Base-by-base conservation (phyloP, 2,113 vertebrate genomes). In the Oncorhynchus tshawytscha region DNA sequence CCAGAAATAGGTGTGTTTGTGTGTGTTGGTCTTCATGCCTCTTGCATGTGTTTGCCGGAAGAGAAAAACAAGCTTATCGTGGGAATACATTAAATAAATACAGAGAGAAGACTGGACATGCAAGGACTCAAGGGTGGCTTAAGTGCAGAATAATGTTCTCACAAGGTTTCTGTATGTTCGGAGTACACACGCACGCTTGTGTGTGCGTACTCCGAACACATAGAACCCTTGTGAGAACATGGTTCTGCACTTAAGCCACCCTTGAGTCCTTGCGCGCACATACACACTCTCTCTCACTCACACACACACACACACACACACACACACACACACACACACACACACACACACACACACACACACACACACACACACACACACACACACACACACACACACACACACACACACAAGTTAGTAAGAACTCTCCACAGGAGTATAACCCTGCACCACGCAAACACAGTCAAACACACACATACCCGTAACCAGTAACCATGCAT, bases 61-160 rank as follows among this genome's bases (percentile, higher is more conserved):
- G 24, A 45, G 39, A 12, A 45, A 11, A 45, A 45, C 39, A 45
- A 45, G 39, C 9, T 45, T 45, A 45, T 11, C 9, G 2, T 45
- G 39, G 39, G 9, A 45, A 45, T 45, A 45, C 39, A 45, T 9
- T 11, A 11, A 9, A 45, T 45, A 45, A 45, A 45, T 45, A 45
- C 39, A 45, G 39, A 45, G 39, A 45, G 2, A 45, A 45, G 39
- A 45, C 39, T 45, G 15, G 72, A 64, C 60, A 11, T 15, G 13
- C 29, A 24, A 18, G 60, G 71, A 39, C 60, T 18, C 34, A 39
- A 45, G 39, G n/a, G 12, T 57, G 34, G 7, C 39, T 20, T 81
- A 81, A 85, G 83, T 83, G 79, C 75, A 78, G 29, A 83, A 70
- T 13, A 62, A 31, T 82, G 77, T 83, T 78, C 78, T 22, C 73